Percentiles rank a stretch among this genome's conserved stretches.
These are phyloP conservation scores for Molanna angustata DNA, from an alignment of 2,888 invertebrate genomes.

Conservation along the genomic window DNA sequence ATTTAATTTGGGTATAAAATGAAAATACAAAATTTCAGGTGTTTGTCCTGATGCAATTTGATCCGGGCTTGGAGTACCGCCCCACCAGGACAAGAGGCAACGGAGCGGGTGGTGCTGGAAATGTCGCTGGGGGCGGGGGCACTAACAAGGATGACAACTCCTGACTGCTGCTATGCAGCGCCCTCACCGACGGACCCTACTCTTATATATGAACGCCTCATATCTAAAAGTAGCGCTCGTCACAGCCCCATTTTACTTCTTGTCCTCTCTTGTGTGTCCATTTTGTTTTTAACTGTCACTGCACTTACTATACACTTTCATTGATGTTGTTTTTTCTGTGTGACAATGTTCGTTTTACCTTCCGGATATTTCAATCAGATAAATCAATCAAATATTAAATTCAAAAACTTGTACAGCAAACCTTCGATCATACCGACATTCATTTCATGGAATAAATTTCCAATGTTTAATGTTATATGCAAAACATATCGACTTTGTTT, in stretches of 20 bases:
- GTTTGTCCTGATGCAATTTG: constrained; percentile 98
- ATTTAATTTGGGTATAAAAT: not conserved
- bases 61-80: constrained; percentile 96
- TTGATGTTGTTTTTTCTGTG: constrained; percentile 13
- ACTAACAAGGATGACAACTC: constrained; percentile 90
- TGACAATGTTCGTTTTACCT: constrained; percentile 9
- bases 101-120: constrained; percentile 39
- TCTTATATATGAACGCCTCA: constrained; percentile 71
- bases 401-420: no score
- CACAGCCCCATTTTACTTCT: constrained; percentile 33
- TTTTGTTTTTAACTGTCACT: constrained; percentile 26
- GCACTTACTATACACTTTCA: constrained; percentile 22
- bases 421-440: no score
- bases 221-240: constrained; percentile 34
- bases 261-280: constrained; percentile 24
- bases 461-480: no score
- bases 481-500: no score
- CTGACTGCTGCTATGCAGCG: constrained; percentile 99
- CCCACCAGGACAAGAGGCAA: constrained; percentile 68
- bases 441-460: no score
- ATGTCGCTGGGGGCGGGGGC: constrained; percentile 55
- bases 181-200: constrained; percentile 97
- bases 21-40: constrained; percentile 59
- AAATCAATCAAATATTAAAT: constrained; percentile 13
- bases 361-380: constrained; percentile 1